Evolutionary conservation across 2,113 vertebrate genomes (phyloP).

Genomic region (Monopterus albus): DNA sequence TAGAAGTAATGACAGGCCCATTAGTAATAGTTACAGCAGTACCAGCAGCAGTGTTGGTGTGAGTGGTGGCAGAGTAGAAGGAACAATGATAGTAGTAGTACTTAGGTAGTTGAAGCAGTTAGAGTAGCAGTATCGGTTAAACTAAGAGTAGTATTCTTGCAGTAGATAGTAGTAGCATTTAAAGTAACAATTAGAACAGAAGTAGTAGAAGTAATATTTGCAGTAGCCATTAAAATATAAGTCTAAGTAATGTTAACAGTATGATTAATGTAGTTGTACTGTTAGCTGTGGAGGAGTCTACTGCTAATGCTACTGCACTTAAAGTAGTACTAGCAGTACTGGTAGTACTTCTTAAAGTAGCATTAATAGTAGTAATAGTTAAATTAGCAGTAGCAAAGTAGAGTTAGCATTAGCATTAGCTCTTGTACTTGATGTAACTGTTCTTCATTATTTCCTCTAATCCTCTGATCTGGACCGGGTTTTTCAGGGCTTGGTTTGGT

Average conservation of each 20-base stretch:
- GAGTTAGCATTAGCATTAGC: not conserved
- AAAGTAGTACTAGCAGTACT: not conserved
- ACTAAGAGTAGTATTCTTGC: not conserved
- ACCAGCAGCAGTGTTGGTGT: not conserved
- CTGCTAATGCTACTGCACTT: too few relatives aligned
- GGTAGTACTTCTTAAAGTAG: too few relatives aligned
- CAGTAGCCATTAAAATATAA: too few relatives aligned
- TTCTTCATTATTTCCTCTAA: not conserved
- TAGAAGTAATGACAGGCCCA: too few relatives aligned
- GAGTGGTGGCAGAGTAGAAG: too few relatives aligned
- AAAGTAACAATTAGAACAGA: not conserved
- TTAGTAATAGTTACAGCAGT: not conserved
- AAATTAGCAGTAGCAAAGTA: too few relatives aligned
- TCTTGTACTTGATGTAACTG: not conserved
- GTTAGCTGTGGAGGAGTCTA: too few relatives aligned
- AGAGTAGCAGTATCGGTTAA: not conserved
- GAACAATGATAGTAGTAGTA: not conserved
- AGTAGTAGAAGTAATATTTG: not conserved
- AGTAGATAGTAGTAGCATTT: not conserved
- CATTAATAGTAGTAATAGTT: too few relatives aligned
- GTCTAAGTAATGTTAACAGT: not conserved
- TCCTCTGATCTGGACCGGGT: not conserved
- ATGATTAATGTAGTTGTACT: too few relatives aligned
- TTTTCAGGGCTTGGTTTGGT: conserved; percentile 84
- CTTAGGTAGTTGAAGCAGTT: too few relatives aligned